These are phyloP conservation scores for Julus scandinavius DNA, from an alignment of 2,888 invertebrate genomes.

Conservation along the genomic window DNA sequence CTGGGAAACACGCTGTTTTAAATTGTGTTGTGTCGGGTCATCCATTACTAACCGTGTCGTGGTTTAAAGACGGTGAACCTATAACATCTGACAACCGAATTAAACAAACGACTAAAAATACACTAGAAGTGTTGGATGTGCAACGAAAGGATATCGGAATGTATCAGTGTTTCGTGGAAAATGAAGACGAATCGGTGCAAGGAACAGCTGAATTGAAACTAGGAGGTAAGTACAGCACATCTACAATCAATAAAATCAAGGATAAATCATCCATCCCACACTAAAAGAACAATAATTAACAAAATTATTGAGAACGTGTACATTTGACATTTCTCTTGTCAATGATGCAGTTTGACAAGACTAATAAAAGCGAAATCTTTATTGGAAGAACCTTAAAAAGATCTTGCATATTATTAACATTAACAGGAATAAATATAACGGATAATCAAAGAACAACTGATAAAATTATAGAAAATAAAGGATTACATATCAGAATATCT, in stretches of 20 bases:
- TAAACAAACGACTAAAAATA: constrained; percentile 53
- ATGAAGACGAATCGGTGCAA: constrained; percentile 85
- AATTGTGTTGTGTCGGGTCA: constrained; percentile 88
- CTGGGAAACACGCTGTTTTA: constrained; percentile 84
- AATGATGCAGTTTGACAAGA: no score
- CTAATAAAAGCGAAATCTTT: no score
- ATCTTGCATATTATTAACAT: no score
- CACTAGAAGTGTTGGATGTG: constrained; percentile 54
- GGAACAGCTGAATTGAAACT: constrained; percentile 83
- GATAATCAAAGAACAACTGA: no score
- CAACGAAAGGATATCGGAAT: constrained; percentile 57
- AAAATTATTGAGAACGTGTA: no score
- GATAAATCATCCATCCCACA: no score
- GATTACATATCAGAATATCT: no score
- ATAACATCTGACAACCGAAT: constrained; percentile 70
- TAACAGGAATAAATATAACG: no score
- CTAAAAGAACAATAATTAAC: no score
- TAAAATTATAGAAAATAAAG: no score
- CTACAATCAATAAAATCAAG: neutral
- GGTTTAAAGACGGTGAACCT: constrained; percentile 81
- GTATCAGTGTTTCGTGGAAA: constrained; percentile 71
- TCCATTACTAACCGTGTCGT: constrained; percentile 80
- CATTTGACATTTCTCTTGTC: no score
- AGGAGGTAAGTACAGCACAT: constrained; percentile 73
- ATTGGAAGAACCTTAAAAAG: no score